Evolutionary conservation across 2,888 invertebrate genomes (phyloP), one percentile per base, ranked within the genome.

Genomic region (Galerucella pusilla): DNA sequence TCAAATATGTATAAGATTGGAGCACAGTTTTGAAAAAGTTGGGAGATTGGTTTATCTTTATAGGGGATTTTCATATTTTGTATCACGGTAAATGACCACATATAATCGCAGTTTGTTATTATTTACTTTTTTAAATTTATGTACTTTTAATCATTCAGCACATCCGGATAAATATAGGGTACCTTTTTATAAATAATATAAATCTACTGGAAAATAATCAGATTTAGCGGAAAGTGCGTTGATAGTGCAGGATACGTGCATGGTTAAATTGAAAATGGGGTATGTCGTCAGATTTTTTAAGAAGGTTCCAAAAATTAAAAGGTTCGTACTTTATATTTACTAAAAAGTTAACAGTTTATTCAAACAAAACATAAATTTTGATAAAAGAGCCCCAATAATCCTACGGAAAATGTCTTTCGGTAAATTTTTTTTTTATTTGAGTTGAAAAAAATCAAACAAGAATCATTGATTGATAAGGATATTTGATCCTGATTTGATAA

Each of bases 1-100:
- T 35, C 4, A 35, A 35, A 35, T 35, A 20, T 20, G 35, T 35
- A 35, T 35, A 35, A 5, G 35, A 42, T 42, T 42, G 5, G 1
- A 42, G 35, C 35, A 42, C 35, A 42, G 7, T 42, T 42, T 42
- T 42, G 35, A 42, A 42, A 42, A 42, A 0, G 5, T 35, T 35
- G 1, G 35, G 35, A 42, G 35, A 42, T 42, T 9, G 35, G 35
- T 49, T 49, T 49, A 12, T 12, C 14, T 14, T 49, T 14, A 14
- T 63, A 4, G 63, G 63, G 63, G 63, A 63, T 63, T 63, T 63
- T 63, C 7, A 20, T 49, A 12, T 49, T 49, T 14, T 49, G 11
- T 14, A 35, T n/a, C 28, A 35, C 63, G 63, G 63, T 63, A 63
- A 63, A 63, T 63, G 63, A 28, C 63, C 63, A 63, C 63, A 42